phyloP scores from a whole-genome alignment of 2,888 invertebrate genomes.

The Diplazon laetatorius region DNA sequence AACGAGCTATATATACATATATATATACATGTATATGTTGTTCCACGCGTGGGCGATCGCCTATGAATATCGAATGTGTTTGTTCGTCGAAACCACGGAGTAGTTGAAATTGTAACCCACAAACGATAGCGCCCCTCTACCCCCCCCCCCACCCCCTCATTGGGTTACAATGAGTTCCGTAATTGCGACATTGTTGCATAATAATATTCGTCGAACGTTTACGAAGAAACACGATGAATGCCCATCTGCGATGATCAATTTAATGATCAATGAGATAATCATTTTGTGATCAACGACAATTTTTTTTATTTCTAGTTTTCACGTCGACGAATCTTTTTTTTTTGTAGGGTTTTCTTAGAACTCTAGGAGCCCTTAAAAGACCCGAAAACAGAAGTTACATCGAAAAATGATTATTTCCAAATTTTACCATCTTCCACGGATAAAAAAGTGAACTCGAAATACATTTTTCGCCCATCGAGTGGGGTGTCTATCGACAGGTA shows the following conservation, averaged over 20 bases:
- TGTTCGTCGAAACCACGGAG: conserved; percentile 39
- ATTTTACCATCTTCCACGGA: no score
- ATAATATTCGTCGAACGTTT: no score
- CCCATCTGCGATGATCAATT: not conserved
- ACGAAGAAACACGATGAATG: conserved; percentile 13
- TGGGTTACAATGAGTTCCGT: conserved; percentile 34
- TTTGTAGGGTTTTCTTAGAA: not conserved
- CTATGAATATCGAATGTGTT: conserved; percentile 53
- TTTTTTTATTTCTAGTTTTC: not conserved
- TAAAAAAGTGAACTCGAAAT: no score
- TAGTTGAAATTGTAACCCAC: conserved; percentile 23
- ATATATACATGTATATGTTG: conserved; percentile 28
- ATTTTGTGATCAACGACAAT: not conserved
- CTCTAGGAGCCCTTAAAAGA: no score
- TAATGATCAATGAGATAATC: not conserved
- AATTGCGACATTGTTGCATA: conserved; percentile 13
- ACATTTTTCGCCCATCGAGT: no score
- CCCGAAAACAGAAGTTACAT: no score
- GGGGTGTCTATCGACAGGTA: no score
- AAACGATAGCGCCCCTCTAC: no score
- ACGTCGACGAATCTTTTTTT: not conserved
- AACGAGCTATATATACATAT: conserved; percentile 7
- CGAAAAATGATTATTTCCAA: no score
- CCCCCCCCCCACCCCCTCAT: no score
- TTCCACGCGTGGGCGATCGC: conserved; percentile 3